A percentile compares a stretch with the other conserved stretches of the same genome.
Evolutionary conservation across 2,888 invertebrate species (phyloP).

Genomic region (Apoderus coryli): DNA sequence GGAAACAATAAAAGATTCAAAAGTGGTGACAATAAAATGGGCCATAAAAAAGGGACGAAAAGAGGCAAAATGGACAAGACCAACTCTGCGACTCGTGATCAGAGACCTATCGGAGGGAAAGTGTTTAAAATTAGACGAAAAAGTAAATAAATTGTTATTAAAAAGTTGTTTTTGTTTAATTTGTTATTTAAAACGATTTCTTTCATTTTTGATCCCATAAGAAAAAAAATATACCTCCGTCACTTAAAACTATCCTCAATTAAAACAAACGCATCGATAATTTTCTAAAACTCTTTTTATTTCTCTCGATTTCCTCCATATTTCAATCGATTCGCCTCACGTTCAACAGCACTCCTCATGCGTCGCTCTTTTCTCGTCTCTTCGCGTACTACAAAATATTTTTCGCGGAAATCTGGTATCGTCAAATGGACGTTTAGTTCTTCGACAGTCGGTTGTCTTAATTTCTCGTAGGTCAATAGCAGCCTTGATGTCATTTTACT

Average conservation of each 20-base stretch:
- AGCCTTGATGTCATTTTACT: constrained; percentile 67
- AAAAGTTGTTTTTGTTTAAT: too few species aligned
- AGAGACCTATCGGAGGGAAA: constrained; percentile 26
- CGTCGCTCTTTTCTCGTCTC: constrained; percentile 49
- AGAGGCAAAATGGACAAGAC: constrained; percentile 20
- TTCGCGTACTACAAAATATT: constrained; percentile 55
- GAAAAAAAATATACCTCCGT: too few species aligned
- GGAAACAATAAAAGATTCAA: constrained; percentile 6
- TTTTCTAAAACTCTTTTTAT: too few species aligned
- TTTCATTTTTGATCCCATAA: constrained; percentile 9
- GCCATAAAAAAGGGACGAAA: constrained; percentile 6
- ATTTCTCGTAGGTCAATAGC: constrained; percentile 75
- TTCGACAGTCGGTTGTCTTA: constrained; percentile 36
- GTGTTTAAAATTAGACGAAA: neutral
- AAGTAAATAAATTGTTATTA: constrained; percentile 4
- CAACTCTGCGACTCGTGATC: constrained; percentile 24
- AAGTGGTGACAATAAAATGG: constrained; percentile 3
- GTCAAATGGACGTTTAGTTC: constrained; percentile 25
- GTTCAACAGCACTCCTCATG: constrained; percentile 29
- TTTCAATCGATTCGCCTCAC: constrained; percentile 25
- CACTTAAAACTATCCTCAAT: too few species aligned
- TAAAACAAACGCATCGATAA: too few species aligned
- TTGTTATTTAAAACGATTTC: too few species aligned
- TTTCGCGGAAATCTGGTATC: constrained; percentile 42
- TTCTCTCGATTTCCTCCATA: constrained; percentile 15